Base-by-base conservation (phyloP, 2,797 vertebrate species). In the Otolemur crassicaudatus region DNA sequence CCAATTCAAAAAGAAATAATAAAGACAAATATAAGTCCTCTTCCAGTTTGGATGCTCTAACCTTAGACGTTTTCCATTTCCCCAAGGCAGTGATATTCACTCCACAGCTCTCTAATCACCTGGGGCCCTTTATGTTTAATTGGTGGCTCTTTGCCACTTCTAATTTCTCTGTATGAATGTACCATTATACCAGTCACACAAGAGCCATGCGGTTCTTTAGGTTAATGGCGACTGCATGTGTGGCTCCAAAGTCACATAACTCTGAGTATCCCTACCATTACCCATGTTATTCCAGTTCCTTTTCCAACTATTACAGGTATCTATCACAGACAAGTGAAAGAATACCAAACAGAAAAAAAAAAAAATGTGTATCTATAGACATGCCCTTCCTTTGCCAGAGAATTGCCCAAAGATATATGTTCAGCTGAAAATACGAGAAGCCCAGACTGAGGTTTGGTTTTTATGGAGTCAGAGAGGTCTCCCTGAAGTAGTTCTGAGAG, bases 201-300 rank as follows among this genome's bases (percentile, higher is more conserved):
- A 61, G 91, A 93, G 67, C 65, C 93, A n/a, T 65, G 61, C 56
- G 67, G 80, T 83, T 96, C 87, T 90, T 87, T 23, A 46, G 87
- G 87, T 93, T 97, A 95, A 82, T 75, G 53, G 22, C n/a, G 72
- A 95, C 89, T 81, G 34, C 20, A 85, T 94, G 96, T 58, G 25
- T 67, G 76, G 37, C 93, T 65, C 83, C 34, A 29, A 91, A 89
- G 88, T 79, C 56, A 60, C 19, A 67, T 95, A 93, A 94, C 82
- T 89, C 65, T 81, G 89, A 96, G 83, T 60, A 25, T 91, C 60
- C 60, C 86, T 46, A 91, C 82, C 25, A 20, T 93, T 91, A 69
- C 17, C 61, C 60, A 95, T 31, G 65, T 73, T 87, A 95, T 81
- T 90, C 76, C 70, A 53, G 76, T 87, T 94, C 65, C 79, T 79